Conservation (phyloP, 2,888 invertebrate species). For the Monochamus alternatus region DNA sequence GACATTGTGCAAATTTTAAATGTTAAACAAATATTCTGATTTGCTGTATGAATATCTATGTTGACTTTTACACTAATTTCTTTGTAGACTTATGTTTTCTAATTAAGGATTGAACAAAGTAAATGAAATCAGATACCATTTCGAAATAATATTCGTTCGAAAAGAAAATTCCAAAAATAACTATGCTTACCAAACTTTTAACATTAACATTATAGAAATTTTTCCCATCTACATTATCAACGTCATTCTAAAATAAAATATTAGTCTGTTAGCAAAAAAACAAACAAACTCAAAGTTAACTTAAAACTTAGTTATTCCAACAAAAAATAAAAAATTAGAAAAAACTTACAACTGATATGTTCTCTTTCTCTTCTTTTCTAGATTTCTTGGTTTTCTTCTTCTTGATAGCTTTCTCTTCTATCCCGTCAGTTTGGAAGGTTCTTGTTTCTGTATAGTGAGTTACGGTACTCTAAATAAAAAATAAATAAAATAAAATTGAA, state of each 20-base stretch:
- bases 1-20: too few relatives aligned
- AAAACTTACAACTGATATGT: slow-evolving; percentile 79
- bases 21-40: too few relatives aligned
- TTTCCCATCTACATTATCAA: slow-evolving; percentile 67
- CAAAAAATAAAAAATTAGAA: slow-evolving; percentile 35
- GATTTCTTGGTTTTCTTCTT: slow-evolving; percentile 78
- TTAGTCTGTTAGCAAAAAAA: slow-evolving; percentile 61
- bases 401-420: slow-evolving; percentile 65
- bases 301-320: slow-evolving; percentile 28
- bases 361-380: slow-evolving; percentile 79
- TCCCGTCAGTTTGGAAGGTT: slow-evolving; percentile 61
- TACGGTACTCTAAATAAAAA: slow-evolving; percentile 67
- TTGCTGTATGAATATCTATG: too few relatives aligned
- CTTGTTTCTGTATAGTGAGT: slow-evolving; percentile 67
- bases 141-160: slow-evolving; percentile 31
- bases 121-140: too few relatives aligned
- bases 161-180: slow-evolving; percentile 43
- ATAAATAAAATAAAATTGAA: slow-evolving; percentile 40
- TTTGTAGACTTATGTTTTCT: too few relatives aligned
- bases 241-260: slow-evolving; percentile 66
- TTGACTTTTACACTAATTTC: too few relatives aligned
- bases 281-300: slow-evolving; percentile 49
- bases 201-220: slow-evolving; percentile 77
- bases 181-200: slow-evolving; percentile 76
- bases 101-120: too few relatives aligned